A percentile compares a stretch with the other conserved stretches of the same genome.
These are phyloP conservation scores for Neofelis nebulosa DNA, from an alignment of 2,113 vertebrate species.

Conservation along the genomic window DNA sequence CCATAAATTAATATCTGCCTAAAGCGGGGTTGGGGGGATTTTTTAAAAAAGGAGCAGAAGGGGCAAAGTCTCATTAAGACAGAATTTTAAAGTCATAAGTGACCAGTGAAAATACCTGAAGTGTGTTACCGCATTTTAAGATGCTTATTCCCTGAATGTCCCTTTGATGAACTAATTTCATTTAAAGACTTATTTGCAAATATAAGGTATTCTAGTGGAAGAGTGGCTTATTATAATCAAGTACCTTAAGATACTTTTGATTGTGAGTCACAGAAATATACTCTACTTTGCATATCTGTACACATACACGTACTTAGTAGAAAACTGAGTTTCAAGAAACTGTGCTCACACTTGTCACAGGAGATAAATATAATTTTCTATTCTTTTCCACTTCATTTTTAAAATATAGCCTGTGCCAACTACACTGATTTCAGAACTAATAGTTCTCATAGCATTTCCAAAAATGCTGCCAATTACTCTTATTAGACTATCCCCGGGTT, in stretches of 20 bases:
- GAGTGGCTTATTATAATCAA: neutral
- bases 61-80: neutral
- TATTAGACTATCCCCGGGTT: neutral
- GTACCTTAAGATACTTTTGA: neutral
- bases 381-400: neutral
- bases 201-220: neutral
- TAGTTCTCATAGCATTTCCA: neutral
- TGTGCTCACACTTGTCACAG: neutral
- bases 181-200: conserved; percentile 9
- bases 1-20: neutral
- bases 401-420: neutral
- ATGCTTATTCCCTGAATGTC: neutral
- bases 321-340: neutral
- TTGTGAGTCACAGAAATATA: neutral
- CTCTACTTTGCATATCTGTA: neutral
- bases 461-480: neutral
- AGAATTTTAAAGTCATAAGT: neutral
- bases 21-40: neutral
- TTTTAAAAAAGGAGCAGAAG: neutral
- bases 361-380: neutral
- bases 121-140: neutral
- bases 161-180: neutral
- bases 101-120: neutral
- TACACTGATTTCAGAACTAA: neutral
- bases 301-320: neutral